A percentile compares a stretch with the other conserved stretches of the same genome.
phyloP scores from a whole-genome alignment of 2,797 vertebrate genomes.

The Lagorchestes hirsutus region DNA sequence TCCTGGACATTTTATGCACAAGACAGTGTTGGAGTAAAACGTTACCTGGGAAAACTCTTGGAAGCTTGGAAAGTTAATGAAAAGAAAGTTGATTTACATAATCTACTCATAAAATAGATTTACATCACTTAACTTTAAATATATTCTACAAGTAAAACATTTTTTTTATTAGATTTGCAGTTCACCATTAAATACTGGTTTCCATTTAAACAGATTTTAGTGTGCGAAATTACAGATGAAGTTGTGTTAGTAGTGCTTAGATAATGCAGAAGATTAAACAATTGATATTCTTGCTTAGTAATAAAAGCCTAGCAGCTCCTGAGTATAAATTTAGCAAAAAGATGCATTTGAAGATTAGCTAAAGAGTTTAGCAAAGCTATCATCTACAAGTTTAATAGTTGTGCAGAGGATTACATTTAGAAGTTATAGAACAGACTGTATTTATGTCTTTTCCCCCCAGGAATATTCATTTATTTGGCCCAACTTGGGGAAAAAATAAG shows the following conservation, averaged over 20 bases:
- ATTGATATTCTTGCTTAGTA: conserved; percentile 33
- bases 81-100: conserved; percentile 13
- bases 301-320: conserved; percentile 13
- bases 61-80: neutral
- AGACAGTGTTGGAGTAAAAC: conserved; percentile 24
- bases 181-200: conserved; percentile 16
- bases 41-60: conserved; percentile 29
- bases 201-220: conserved; percentile 13
- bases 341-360: conserved; percentile 35
- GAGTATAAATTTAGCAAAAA: conserved; percentile 26
- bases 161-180: conserved; percentile 10
- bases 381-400: conserved; percentile 33
- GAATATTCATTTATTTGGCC: neutral
- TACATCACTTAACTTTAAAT: neutral
- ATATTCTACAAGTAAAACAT: conserved; percentile 32
- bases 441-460: conserved; percentile 15
- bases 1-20: neutral
- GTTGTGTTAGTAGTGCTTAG: neutral
- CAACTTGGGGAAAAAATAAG: neutral
- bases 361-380: conserved; percentile 20
- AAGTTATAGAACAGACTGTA: conserved; percentile 15
- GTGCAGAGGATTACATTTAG: conserved; percentile 13
- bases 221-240: neutral
- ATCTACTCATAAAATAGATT: neutral
- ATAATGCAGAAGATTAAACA: conserved; percentile 2